Evolutionary conservation across 2,888 invertebrate species (phyloP).

Genomic region (Elaeidobius kamerunicus): DNA sequence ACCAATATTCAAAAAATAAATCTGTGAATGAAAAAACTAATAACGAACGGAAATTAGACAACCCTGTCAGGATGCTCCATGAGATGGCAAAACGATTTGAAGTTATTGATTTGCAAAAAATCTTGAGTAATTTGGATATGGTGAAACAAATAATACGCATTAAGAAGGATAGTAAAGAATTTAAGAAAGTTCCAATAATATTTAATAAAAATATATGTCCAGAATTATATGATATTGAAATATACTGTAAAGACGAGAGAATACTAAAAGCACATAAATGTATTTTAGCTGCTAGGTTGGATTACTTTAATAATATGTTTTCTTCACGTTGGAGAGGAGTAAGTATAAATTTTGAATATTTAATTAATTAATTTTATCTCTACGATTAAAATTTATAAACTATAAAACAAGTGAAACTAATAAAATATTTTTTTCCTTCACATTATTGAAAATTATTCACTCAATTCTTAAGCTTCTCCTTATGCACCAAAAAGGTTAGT

Average conservation of each 20-base stretch:
- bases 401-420: not conserved
- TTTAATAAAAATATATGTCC: constrained; percentile 35
- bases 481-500: too few relatives aligned
- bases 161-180: constrained; percentile 29
- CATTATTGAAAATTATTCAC: too few relatives aligned
- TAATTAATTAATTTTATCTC: not conserved
- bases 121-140: constrained; percentile 51
- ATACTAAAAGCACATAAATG: constrained; percentile 72
- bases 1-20: constrained; percentile 46
- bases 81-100: constrained; percentile 57
- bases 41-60: constrained; percentile 43
- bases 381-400: not conserved
- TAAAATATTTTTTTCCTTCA: not conserved
- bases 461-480: too few relatives aligned
- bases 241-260: constrained; percentile 45
- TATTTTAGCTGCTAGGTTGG: constrained; percentile 74
- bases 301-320: constrained; percentile 85
- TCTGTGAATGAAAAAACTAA: constrained; percentile 26
- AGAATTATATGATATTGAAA: constrained; percentile 46
- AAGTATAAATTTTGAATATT: constrained; percentile 39
- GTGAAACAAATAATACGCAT: constrained; percentile 32
- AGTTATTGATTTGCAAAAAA: constrained; percentile 52
- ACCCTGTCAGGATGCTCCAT: constrained; percentile 58
- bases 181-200: constrained; percentile 21
- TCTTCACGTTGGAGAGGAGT: constrained; percentile 76